A percentile compares a stretch with the other conserved stretches of the same genome.
Conservation (phyloP, 2,888 invertebrate genomes). For the Caenorhabditis drosophilae region DNA sequence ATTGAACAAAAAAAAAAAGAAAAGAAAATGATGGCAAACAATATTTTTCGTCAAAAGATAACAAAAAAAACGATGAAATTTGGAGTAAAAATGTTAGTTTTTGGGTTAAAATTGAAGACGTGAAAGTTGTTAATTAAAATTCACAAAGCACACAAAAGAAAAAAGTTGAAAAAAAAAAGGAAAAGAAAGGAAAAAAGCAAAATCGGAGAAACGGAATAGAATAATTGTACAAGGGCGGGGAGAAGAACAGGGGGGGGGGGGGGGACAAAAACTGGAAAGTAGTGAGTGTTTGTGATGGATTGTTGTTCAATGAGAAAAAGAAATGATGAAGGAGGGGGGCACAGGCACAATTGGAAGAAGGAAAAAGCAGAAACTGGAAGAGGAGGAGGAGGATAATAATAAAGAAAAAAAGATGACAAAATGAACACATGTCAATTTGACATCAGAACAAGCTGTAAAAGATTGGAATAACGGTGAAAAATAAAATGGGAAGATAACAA, state of each 20-base stretch:
- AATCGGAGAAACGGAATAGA: neutral
- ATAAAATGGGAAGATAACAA: too few relatives aligned
- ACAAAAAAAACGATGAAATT: too few relatives aligned
- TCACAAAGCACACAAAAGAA: constrained; percentile 1
- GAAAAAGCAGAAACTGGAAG: constrained; percentile 13
- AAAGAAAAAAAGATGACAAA: neutral
- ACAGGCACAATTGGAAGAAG: constrained; percentile 32
- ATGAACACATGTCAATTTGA: neutral
- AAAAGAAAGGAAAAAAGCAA: neutral
- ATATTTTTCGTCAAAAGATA: too few relatives aligned
- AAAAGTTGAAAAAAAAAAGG: neutral
- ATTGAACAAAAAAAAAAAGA: too few relatives aligned
- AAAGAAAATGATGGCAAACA: too few relatives aligned
- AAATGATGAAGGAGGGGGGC: neutral
- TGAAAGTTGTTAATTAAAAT: neutral
- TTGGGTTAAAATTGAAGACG: too few relatives aligned
- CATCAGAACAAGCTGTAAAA: too few relatives aligned
- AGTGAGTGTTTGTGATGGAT: constrained; percentile 16
- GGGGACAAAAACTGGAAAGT: constrained; percentile 12
- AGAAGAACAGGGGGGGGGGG: neutral
- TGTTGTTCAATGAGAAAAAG: neutral
- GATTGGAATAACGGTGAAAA: too few relatives aligned
- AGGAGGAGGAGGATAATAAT: neutral
- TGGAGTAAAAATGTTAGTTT: too few relatives aligned
- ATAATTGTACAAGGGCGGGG: too few relatives aligned